Evolutionary conservation across 2,797 vertebrate genomes (phyloP), one percentile per base, ranked within the genome.

Genomic region (Hylomyscus alleni): DNA sequence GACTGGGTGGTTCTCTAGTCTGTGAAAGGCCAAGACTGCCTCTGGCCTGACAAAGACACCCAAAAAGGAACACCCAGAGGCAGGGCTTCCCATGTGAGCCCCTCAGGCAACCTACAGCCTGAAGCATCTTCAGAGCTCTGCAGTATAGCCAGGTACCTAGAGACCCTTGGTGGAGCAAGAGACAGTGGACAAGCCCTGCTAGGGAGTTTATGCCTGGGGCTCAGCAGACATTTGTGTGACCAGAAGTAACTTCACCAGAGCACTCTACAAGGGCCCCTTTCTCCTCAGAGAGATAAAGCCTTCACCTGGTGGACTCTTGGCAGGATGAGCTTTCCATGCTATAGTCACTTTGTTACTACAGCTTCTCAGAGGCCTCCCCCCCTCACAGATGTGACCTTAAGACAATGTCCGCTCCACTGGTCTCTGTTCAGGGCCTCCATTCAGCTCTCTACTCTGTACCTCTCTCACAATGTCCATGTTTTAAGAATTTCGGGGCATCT

Each of bases 301-400:
- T 40, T 15, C 3, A 72, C 22, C 4, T 13, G 75, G 72, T 37
- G 72, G 92, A 82, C 34, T 31, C 17, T 0, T 29, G n/a, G 40
- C 29, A 52, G 19, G 26, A 20, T 0, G 0, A 34, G 52, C 14
- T 14, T 81, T 58, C 52, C 29, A 34, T 2, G 1, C 0, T 31
- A 54, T 10, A 62, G 88, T 54, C 58, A 12, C 76, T 95, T 76
- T 62, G 5, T 29, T 65, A 50, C 86, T 75, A 29, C n/a, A 72
- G 69, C 56, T 69, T 84, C 69, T 40, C 75, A 37, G 1, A 9
- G 20, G 47, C 52, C 40, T 83, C 13, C 1, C 4, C 44, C 44
- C 44, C 82, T 72, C 47, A 37, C 73, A 80, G 8, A 62, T 78
- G 40, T 2, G 0, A 58, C 88, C 29, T 44, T 37, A 69, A 62